Percentiles rank a stretch among this genome's conserved stretches.
Conservation (phyloP, 2,888 invertebrate species). For the Megaustenia siamemsis region DNA sequence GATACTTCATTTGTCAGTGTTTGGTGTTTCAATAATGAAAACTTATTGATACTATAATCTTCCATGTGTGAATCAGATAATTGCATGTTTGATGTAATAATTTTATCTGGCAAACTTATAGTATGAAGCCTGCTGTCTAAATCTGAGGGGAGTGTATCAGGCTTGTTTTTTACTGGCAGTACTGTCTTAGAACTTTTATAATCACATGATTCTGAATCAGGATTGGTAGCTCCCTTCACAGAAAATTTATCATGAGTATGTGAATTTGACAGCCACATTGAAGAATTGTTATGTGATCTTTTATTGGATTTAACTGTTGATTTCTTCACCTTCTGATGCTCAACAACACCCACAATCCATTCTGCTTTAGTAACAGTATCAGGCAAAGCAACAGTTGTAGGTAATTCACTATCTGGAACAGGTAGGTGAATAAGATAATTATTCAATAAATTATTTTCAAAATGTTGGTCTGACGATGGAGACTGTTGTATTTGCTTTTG, state of each 20-base stretch:
- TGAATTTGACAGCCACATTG: not conserved
- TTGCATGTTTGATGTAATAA: not conserved
- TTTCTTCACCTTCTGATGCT: not conserved
- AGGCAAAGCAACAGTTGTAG: not conserved
- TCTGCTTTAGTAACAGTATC: conserved; percentile 27
- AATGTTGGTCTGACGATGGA: not conserved
- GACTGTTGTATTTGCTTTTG: not conserved
- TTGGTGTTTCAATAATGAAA: not conserved
- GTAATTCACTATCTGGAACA: not conserved
- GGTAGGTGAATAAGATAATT: not conserved
- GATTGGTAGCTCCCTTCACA: not conserved
- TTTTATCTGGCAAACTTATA: not conserved
- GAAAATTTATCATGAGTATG: not conserved
- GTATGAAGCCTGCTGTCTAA: not conserved
- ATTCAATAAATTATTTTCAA: not conserved
- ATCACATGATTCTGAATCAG: not conserved
- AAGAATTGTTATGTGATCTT: not conserved
- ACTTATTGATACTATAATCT: not conserved
- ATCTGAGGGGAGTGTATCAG: not conserved
- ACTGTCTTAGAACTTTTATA: not conserved
- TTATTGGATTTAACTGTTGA: not conserved
- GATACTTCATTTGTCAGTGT: not conserved
- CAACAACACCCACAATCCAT: not conserved
- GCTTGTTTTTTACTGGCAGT: not conserved
- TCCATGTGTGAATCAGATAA: not conserved